Percentiles rank a stretch among this genome's conserved stretches.
These are phyloP conservation scores for Mormyrus proboscirostris DNA, from an alignment of 2,797 vertebrate species.

Conservation along the genomic window DNA sequence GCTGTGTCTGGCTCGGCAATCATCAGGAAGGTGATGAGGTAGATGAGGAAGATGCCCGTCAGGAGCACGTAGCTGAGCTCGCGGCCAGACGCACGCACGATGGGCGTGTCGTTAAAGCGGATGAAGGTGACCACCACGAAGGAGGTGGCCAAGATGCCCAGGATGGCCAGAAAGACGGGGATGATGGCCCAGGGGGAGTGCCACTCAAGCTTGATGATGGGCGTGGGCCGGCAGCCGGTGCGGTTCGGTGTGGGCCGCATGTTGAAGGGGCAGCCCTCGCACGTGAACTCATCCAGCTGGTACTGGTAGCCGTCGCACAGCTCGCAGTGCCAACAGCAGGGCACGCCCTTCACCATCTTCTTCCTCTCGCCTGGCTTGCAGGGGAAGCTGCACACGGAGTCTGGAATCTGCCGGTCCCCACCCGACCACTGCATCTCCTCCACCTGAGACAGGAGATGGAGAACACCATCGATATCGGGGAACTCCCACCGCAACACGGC, in stretches of 20 bases:
- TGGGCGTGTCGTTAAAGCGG: conserved; percentile 76
- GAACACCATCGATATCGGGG: not conserved
- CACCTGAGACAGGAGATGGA: conserved; percentile 46
- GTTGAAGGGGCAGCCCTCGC: conserved; percentile 72
- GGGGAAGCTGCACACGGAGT: conserved; percentile 80
- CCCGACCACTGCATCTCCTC: conserved; percentile 76
- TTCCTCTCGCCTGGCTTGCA: conserved; percentile 77
- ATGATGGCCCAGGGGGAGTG: conserved; percentile 73
- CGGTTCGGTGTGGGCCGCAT: conserved; percentile 71
- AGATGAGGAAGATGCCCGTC: conserved; percentile 71
- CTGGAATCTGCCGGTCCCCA: conserved; percentile 58
- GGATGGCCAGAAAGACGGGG: conserved; percentile 70
- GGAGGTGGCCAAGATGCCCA: conserved; percentile 72
- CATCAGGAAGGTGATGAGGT: conserved; percentile 84
- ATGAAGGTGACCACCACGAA: conserved; percentile 68
- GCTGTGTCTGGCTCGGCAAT: conserved; percentile 72
- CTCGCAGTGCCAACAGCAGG: conserved; percentile 94
- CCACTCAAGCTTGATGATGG: conserved; percentile 80
- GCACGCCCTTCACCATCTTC: conserved; percentile 87
- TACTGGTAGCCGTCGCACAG: conserved; percentile 80
- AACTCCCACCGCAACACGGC: not conserved
- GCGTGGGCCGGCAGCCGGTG: conserved; percentile 70
- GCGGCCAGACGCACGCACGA: conserved; percentile 77
- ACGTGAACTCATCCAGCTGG: conserved; percentile 73
- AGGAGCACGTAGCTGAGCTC: conserved; percentile 85